Conservation (phyloP, 2,113 vertebrate species). For the Scopus umbretta region DNA sequence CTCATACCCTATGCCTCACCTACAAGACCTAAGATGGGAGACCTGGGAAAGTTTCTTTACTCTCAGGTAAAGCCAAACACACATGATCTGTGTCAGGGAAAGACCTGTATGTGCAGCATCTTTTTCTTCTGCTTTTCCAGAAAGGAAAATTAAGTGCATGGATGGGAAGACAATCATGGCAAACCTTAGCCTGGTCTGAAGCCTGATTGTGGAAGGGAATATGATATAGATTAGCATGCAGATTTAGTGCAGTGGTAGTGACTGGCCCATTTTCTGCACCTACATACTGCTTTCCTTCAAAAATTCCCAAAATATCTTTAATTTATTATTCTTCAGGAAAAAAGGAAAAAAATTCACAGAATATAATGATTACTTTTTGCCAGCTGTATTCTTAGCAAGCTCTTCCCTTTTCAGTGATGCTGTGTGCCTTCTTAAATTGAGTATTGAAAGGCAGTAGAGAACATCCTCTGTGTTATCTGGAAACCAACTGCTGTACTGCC, state of each 20-base stretch:
- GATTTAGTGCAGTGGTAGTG: neutral
- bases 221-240: neutral
- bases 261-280: neutral
- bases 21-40: neutral
- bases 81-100: neutral
- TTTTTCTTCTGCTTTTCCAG: neutral
- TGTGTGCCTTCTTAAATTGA: neutral
- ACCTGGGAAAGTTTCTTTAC: neutral
- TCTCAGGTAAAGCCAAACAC: neutral
- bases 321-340: neutral
- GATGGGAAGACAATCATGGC: neutral
- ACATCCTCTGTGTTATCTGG: neutral
- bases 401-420: neutral
- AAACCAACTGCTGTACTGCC: neutral
- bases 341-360: rapidly evolving
- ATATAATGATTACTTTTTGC: neutral
- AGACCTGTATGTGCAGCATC: neutral
- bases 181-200: neutral
- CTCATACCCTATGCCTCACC: neutral
- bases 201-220: neutral
- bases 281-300: neutral
- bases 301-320: neutral
- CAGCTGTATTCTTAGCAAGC: neutral
- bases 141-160: neutral
- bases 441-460: neutral